A percentile compares a stretch with the other conserved stretches of the same genome.
phyloP scores from a whole-genome alignment of 2,113 vertebrate genomes.

The Carettochelys insculpta region DNA sequence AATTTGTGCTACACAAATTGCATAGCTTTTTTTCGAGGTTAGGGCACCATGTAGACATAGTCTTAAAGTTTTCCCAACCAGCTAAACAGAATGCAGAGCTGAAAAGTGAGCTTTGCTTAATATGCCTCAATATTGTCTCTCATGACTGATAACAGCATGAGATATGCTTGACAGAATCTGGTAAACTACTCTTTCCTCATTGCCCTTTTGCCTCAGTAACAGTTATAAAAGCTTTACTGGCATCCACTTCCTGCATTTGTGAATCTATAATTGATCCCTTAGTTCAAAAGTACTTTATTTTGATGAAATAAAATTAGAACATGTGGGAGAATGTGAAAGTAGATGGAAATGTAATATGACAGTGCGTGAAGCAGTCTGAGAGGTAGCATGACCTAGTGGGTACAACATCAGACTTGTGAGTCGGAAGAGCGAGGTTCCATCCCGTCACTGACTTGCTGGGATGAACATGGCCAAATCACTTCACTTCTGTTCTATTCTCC shows the following conservation, averaged over 20 bases:
- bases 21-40: no score
- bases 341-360: background rate
- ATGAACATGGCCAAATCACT: background rate
- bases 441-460: background rate
- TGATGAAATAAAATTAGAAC: background rate
- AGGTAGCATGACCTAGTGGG: background rate
- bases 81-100: background rate
- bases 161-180: conserved; percentile 47
- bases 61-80: background rate
- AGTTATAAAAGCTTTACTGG: conserved; percentile 72
- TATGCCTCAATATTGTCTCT: conserved; percentile 18
- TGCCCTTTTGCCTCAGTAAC: conserved; percentile 67
- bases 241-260: conserved; percentile 59
- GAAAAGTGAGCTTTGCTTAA: background rate
- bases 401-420: background rate
- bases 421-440: background rate
- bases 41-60: no score
- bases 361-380: background rate
- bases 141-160: conserved; percentile 56
- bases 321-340: no score
- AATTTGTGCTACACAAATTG: no score
- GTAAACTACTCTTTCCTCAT: conserved; percentile 64
- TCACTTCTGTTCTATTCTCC: background rate
- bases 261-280: background rate
- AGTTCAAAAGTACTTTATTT: background rate